Evolutionary conservation across 2,888 invertebrate genomes (phyloP).

Genomic region (Nebria salina): DNA sequence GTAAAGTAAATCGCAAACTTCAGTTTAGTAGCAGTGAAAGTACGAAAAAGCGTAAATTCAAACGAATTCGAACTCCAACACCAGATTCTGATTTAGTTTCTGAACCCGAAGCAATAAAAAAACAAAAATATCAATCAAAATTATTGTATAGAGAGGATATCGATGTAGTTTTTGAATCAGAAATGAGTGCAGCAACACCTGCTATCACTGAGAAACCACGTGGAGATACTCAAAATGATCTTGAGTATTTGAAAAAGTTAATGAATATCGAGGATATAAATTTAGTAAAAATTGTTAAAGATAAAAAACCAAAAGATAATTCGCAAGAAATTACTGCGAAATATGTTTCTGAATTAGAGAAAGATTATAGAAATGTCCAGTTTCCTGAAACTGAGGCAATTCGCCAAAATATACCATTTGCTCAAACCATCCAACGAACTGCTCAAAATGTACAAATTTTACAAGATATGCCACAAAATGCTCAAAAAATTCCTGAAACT

Average conservation of each 20-base stretch:
- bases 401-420: not conserved
- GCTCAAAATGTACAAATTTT: not conserved
- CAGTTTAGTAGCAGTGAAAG: slow-evolving; percentile 17
- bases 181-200: slow-evolving; percentile 13
- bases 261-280: not conserved
- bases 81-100: slow-evolving; percentile 48
- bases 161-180: slow-evolving; percentile 52
- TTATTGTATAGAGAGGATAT: slow-evolving; percentile 54
- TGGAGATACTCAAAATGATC: slow-evolving; percentile 8
- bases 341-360: slow-evolving; percentile 28
- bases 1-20: slow-evolving; percentile 40
- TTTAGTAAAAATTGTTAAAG: not conserved
- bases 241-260: slow-evolving; percentile 4
- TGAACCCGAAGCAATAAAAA: slow-evolving; percentile 42
- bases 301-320: not conserved
- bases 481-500: not conserved
- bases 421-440: not conserved
- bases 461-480: not conserved
- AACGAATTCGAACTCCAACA: slow-evolving; percentile 49
- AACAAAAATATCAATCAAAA: slow-evolving; percentile 48
- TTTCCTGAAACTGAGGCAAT: slow-evolving; percentile 15
- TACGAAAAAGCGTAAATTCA: slow-evolving; percentile 39
- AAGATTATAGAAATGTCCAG: slow-evolving; percentile 28
- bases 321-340: slow-evolving; percentile 19
- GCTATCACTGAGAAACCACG: slow-evolving; percentile 18